phyloP scores from a whole-genome alignment of 2,113 vertebrate species.

The Chroicocephalus ridibundus region DNA sequence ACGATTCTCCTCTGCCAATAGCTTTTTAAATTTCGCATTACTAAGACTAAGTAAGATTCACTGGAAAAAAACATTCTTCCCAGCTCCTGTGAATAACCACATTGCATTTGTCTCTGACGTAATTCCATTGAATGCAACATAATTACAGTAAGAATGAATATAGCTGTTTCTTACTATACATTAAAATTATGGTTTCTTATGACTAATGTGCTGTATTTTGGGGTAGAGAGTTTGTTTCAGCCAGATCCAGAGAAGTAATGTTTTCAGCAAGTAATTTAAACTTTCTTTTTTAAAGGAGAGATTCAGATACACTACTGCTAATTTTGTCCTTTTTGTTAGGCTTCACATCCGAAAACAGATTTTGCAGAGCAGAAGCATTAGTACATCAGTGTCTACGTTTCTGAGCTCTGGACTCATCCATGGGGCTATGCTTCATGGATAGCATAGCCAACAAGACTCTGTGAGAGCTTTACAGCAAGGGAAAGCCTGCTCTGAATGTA shows the following conservation, averaged over 20 bases:
- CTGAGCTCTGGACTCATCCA: background rate
- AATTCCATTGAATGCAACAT: background rate
- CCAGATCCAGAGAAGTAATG: background rate
- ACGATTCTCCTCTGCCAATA: background rate
- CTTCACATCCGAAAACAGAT: background rate
- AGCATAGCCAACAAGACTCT: background rate
- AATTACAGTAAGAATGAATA: background rate
- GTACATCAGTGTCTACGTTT: background rate
- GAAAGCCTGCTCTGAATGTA: background rate
- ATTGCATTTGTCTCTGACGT: background rate
- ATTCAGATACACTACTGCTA: background rate
- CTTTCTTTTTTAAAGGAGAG: background rate
- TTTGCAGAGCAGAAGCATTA: background rate
- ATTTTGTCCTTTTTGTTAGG: background rate
- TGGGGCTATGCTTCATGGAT: background rate
- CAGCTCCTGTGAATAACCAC: background rate
- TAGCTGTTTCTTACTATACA: background rate
- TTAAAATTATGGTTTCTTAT: background rate
- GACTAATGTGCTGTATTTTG: background rate
- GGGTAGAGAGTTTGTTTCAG: background rate
- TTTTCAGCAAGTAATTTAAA: background rate
- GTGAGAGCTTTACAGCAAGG: background rate
- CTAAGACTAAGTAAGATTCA: background rate
- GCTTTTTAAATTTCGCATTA: background rate
- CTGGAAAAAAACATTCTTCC: background rate